phyloP scores from a whole-genome alignment of 2,797 vertebrate genomes.

The Selene dorsalis region DNA sequence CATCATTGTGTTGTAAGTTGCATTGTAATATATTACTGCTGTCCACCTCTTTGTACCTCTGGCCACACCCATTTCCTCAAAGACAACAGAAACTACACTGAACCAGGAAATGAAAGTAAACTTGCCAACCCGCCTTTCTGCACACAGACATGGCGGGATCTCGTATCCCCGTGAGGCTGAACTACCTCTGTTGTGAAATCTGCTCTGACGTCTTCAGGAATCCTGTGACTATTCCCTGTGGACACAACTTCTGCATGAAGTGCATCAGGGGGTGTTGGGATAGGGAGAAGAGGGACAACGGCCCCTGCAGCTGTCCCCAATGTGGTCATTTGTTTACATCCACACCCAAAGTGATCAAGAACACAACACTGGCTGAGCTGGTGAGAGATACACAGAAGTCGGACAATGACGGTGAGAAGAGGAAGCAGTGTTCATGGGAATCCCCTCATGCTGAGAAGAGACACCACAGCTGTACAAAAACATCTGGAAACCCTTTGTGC shows the following conservation, averaged over 20 bases:
- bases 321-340: constrained; percentile 19
- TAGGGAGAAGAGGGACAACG: fast-evolving
- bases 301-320: constrained; percentile 36
- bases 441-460: background rate
- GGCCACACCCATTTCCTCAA: constrained; percentile 39
- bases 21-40: background rate
- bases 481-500: constrained; percentile 18
- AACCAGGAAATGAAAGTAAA: constrained; percentile 33
- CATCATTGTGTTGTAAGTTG: too few relatives aligned
- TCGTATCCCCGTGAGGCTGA: background rate
- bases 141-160: constrained; percentile 26
- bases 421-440: background rate
- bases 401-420: background rate
- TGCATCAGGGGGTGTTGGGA: constrained; percentile 45
- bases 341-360: constrained; percentile 27
- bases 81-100: background rate
- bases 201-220: constrained; percentile 29
- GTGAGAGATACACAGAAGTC: constrained; percentile 1
- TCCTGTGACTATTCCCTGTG: constrained; percentile 38
- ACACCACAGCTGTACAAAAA: background rate
- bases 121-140: background rate
- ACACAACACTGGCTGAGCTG: constrained; percentile 28
- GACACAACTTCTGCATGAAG: constrained; percentile 52
- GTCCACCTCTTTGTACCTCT: background rate
- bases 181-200: constrained; percentile 34